Conservation (phyloP, 1,140 invertebrate genomes). For the Cherax quadricarinatus region DNA sequence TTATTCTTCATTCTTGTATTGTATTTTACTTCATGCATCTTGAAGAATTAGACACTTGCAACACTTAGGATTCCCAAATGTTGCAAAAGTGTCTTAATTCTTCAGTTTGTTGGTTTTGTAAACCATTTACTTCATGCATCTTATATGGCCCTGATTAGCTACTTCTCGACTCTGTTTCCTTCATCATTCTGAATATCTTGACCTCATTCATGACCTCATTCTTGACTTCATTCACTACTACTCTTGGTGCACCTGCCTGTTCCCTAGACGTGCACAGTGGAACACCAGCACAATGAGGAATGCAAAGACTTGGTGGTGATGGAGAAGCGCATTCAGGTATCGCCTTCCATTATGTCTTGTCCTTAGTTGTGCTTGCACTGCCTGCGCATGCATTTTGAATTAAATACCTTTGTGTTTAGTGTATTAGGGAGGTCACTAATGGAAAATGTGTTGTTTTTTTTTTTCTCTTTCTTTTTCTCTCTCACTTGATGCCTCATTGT, state of each 20-base stretch:
- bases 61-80: too few relatives aligned
- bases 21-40: too few relatives aligned
- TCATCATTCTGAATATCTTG: conserved; percentile 33
- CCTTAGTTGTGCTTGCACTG: conserved; percentile 29
- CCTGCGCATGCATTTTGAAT: conserved; percentile 12
- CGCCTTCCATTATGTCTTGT: conserved; percentile 20
- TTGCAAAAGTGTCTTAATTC: too few relatives aligned
- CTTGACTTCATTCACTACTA: conserved; percentile 49
- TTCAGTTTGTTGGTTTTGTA: too few relatives aligned
- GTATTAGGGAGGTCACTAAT: background rate
- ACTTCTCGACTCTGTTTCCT: background rate
- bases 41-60: too few relatives aligned
- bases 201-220: conserved; percentile 44
- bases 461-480: background rate
- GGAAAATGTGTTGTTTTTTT: background rate
- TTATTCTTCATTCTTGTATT: too few relatives aligned
- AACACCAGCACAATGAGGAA: conserved; percentile 94
- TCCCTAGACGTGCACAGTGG: conserved; percentile 89
- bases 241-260: conserved; percentile 47
- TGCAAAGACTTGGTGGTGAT: conserved; percentile 95
- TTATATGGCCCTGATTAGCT: background rate
- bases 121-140: background rate
- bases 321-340: conserved; percentile 92
- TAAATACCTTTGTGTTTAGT: background rate
- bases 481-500: background rate